phyloP scores from a whole-genome alignment of 2,113 vertebrate genomes.

The Onychostruthus taczanowskii region DNA sequence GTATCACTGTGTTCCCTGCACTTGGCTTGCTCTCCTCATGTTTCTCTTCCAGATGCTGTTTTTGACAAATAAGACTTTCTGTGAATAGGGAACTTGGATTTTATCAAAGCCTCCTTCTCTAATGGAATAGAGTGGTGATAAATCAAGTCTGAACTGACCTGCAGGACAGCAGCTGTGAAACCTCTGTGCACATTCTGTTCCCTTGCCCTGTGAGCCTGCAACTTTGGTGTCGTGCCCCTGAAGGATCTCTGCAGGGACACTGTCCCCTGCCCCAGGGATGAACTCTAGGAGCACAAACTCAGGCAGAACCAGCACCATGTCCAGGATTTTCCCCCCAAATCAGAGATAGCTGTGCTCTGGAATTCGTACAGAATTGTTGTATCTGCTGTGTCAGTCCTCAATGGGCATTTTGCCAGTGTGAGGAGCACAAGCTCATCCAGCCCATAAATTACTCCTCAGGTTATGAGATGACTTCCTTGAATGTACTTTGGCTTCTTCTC shows the following conservation, averaged over 20 bases:
- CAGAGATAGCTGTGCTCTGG: background rate
- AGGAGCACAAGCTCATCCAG: background rate
- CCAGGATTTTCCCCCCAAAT: background rate
- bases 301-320: background rate
- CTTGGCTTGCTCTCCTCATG: background rate
- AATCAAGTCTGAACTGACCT: background rate
- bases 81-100: background rate
- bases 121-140: background rate
- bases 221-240: accelerated
- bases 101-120: background rate
- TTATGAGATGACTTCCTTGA: background rate
- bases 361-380: background rate
- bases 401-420: background rate
- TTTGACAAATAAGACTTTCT: background rate
- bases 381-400: background rate
- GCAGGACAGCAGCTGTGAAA: background rate
- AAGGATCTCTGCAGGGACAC: background rate
- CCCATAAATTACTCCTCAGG: background rate
- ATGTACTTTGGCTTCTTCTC: background rate
- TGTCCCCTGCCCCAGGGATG: background rate
- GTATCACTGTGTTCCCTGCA: background rate
- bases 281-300: background rate
- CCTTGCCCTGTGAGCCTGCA: background rate
- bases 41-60: background rate
- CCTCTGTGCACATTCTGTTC: background rate